Percentiles rank a stretch among this genome's conserved stretches.
Evolutionary conservation across 2,113 vertebrate species (phyloP).

Genomic region (Larimichthys crocea): DNA sequence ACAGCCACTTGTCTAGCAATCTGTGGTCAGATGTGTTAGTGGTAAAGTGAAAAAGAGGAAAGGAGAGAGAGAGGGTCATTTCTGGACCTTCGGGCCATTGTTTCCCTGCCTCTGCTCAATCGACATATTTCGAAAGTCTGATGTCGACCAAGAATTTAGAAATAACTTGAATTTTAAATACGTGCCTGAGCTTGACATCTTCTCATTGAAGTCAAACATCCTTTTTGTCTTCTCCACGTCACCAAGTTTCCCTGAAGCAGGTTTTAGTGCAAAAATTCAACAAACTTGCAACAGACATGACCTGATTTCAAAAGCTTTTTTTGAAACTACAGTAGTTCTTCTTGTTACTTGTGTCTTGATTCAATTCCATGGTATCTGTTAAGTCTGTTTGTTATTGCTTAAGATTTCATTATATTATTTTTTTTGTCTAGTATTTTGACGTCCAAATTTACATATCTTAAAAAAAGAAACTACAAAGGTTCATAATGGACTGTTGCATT

Average conservation of each 20-base stretch:
- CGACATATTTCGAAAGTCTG: slow-evolving; percentile 44
- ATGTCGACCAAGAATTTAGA: slow-evolving; percentile 27
- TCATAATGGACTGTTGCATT: not conserved
- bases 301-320: not conserved
- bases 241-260: not conserved
- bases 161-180: slow-evolving; percentile 50
- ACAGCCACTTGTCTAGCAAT: slow-evolving; percentile 62
- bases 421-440: not conserved
- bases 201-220: slow-evolving; percentile 25
- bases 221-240: not conserved
- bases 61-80: slow-evolving; percentile 19
- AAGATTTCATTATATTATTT: not conserved
- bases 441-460: not conserved
- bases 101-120: slow-evolving; percentile 27
- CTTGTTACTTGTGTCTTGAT: not conserved
- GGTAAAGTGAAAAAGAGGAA: slow-evolving; percentile 40
- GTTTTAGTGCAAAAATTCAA: not conserved
- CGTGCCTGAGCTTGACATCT: not conserved
- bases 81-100: slow-evolving; percentile 14
- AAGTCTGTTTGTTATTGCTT: not conserved
- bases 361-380: not conserved
- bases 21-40: slow-evolving; percentile 45
- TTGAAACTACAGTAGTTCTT: not conserved
- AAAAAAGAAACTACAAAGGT: not conserved
- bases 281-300: not conserved